A percentile compares a stretch with the other conserved stretches of the same genome.
Conservation (phyloP, 2,797 vertebrate species). For the Pseudochaenichthys georgianus region DNA sequence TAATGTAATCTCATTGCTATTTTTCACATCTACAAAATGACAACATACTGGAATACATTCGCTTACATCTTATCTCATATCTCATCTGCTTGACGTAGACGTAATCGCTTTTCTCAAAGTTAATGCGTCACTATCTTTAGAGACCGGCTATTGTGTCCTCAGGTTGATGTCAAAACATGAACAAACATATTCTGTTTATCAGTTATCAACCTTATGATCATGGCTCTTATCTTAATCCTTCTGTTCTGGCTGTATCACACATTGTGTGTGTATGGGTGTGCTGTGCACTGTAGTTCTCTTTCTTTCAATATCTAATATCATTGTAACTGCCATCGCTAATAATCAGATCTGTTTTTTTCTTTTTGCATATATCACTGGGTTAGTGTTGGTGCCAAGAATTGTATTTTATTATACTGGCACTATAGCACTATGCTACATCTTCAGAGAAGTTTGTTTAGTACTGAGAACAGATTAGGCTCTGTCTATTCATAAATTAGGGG, state of each 20-base stretch:
- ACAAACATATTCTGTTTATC: constrained; percentile 10
- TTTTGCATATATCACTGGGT: neutral
- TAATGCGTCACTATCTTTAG: constrained; percentile 13
- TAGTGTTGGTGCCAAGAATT: neutral
- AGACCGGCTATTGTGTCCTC: neutral
- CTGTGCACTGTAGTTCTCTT: neutral
- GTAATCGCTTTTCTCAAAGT: neutral
- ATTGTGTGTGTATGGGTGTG: constrained; percentile 1
- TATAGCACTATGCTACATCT: too few species aligned
- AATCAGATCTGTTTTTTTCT: constrained; percentile 23
- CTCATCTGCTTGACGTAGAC: constrained; percentile 14
- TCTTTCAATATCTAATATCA: constrained; percentile 31
- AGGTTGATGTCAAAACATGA: constrained; percentile 18
- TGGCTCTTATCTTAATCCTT: constrained; percentile 27
- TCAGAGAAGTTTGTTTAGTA: too few species aligned
- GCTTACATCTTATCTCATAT: constrained; percentile 6
- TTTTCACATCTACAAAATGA: constrained; percentile 2
- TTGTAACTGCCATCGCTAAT: constrained; percentile 17
- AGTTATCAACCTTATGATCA: constrained; percentile 13
- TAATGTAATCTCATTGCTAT: neutral
- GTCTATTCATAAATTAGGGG: too few species aligned
- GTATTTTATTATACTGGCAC: neutral
- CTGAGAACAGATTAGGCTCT: neutral
- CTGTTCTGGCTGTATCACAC: neutral
- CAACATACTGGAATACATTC: neutral